Percentiles rank a stretch among this genome's conserved stretches.
Conservation (phyloP, 1,140 invertebrate genomes). For the Prorops nasuta region DNA sequence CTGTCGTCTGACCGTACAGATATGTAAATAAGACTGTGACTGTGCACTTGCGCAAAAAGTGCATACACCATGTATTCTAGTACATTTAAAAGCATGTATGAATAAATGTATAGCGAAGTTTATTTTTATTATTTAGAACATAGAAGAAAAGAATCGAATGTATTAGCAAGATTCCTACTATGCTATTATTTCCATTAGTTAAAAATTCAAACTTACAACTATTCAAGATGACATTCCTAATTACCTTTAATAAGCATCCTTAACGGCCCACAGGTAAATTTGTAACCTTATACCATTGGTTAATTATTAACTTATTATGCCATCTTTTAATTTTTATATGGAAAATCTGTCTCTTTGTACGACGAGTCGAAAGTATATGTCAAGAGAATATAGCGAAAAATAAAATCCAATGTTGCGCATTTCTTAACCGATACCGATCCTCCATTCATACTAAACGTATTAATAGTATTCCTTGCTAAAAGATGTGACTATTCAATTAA, state of each 20-base stretch:
- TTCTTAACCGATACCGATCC: too few species aligned
- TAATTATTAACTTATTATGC: too few species aligned
- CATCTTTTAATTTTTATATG: conserved; percentile 30
- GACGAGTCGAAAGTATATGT: conserved; percentile 15
- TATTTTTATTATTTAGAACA: conserved; percentile 48
- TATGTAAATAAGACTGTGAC: conserved; percentile 48
- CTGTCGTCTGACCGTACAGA: conserved; percentile 18
- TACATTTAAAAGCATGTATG: conserved; percentile 32
- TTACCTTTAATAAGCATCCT: too few species aligned
- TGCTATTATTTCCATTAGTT: conserved; percentile 22
- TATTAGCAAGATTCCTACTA: conserved; percentile 20
- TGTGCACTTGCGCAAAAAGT: conserved; percentile 28
- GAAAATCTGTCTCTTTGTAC: conserved; percentile 34
- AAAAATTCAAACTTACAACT: not conserved
- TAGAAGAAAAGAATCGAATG: conserved; percentile 23
- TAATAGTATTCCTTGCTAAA: too few species aligned
- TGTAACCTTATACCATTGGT: too few species aligned
- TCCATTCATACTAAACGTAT: too few species aligned
- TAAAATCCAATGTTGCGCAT: too few species aligned
- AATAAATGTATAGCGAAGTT: conserved; percentile 45
- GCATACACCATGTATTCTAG: conserved; percentile 30
- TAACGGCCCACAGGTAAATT: too few species aligned
- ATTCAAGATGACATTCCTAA: conserved; percentile 19
- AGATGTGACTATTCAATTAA: too few species aligned
- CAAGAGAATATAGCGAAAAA: conserved; percentile 11